Evolutionary conservation across 2,888 invertebrate genomes (phyloP).

Genomic region (Parnassius smintheus): DNA sequence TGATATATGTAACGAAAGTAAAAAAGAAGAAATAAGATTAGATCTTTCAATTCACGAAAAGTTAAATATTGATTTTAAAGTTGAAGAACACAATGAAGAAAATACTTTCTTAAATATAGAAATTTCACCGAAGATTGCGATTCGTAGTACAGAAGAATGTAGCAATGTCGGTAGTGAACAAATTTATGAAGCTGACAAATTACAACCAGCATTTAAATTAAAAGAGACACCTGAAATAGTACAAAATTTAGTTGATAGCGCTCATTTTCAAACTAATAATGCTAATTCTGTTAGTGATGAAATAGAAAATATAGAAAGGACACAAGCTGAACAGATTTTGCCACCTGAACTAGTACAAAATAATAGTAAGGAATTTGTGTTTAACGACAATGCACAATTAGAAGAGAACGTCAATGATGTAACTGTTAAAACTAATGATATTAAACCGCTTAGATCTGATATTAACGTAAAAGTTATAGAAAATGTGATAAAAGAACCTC

Average conservation of each 20-base stretch:
- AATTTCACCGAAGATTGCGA: neutral
- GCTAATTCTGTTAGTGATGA: slow-evolving; percentile 2
- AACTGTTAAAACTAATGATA: slow-evolving; percentile 24
- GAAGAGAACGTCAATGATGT: slow-evolving; percentile 15
- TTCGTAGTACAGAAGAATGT: neutral
- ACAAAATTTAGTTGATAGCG: slow-evolving; percentile 56
- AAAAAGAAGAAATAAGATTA: slow-evolving; percentile 1
- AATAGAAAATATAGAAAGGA: neutral
- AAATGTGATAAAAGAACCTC: slow-evolving; percentile 35
- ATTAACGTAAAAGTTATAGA: slow-evolving; percentile 30
- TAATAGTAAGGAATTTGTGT: slow-evolving; percentile 23
- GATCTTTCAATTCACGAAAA: neutral
- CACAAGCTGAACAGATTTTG: neutral
- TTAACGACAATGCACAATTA: slow-evolving; percentile 18
- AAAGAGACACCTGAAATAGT: slow-evolving; percentile 58
- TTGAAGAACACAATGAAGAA: neutral
- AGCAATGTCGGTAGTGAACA: neutral
- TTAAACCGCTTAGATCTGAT: slow-evolving; percentile 25
- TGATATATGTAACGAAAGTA: slow-evolving; percentile 21
- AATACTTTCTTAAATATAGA: neutral
- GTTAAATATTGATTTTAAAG: neutral
- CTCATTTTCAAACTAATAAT: slow-evolving; percentile 15
- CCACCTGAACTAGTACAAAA: slow-evolving; percentile 25
- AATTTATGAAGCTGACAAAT: neutral
- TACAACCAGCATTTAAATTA: neutral